A percentile compares a stretch with the other conserved stretches of the same genome.
Conservation (phyloP, 2,797 vertebrate genomes). For the Notoglanidium macrostoma region DNA sequence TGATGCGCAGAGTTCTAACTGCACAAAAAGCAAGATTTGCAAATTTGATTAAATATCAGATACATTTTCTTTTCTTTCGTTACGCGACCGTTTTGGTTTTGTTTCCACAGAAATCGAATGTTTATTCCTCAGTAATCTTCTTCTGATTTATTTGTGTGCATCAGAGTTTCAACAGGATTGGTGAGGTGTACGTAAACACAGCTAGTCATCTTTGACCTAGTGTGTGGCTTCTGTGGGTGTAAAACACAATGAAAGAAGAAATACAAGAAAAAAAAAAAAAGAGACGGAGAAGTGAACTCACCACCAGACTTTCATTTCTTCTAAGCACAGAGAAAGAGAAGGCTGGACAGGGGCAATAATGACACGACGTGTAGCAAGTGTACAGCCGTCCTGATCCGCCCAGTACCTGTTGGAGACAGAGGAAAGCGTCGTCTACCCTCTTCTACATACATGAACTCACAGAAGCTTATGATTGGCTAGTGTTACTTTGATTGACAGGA, state of each 20-base stretch:
- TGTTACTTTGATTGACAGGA: neutral
- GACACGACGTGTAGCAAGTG: conserved; percentile 88
- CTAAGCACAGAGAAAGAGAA: conserved; percentile 86
- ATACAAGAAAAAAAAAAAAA: neutral
- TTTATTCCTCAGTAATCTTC: neutral
- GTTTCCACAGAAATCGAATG: neutral
- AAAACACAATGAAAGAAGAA: conserved; percentile 3
- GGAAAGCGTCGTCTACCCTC: neutral
- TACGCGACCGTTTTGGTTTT: neutral
- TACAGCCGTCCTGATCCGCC: conserved; percentile 87
- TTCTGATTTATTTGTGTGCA: neutral
- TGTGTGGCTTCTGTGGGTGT: neutral
- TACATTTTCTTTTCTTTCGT: neutral
- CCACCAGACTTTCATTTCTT: conserved; percentile 85
- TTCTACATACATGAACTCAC: neutral
- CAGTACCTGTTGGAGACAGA: conserved; percentile 76
- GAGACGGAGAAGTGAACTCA: conserved; percentile 67
- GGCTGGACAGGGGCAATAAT: conserved; percentile 90
- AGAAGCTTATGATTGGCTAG: neutral
- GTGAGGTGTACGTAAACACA: neutral
- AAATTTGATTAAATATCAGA: neutral
- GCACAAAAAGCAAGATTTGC: neutral
- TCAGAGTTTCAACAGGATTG: neutral
- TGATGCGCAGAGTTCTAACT: neutral
- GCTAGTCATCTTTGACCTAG: neutral